phyloP scores from a whole-genome alignment of 35 echinoderm and acorn worm species.

The Anneissia japonica region DNA sequence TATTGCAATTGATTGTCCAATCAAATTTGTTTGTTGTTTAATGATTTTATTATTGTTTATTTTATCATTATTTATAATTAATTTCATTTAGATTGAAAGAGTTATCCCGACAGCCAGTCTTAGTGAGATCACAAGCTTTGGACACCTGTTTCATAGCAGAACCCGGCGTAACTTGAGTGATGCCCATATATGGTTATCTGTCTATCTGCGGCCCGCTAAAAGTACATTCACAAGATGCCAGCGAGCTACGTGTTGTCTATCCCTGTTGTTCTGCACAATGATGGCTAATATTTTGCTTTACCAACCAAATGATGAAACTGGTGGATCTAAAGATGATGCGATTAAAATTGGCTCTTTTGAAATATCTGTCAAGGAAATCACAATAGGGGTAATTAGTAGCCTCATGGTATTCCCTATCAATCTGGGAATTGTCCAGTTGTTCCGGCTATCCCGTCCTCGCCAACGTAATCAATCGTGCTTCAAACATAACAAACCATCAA shows the following conservation, averaged over 20 bases:
- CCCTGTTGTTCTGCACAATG: slow-evolving; percentile 76
- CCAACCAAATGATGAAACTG: slow-evolving; percentile 43
- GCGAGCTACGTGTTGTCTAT: slow-evolving; percentile 72
- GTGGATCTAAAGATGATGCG: slow-evolving; percentile 1
- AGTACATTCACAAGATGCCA: slow-evolving; percentile 81
- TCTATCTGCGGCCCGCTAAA: slow-evolving; percentile 63
- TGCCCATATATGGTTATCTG: slow-evolving; percentile 92
- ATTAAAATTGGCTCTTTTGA: slow-evolving; percentile 65
- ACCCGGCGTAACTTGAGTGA: slow-evolving; percentile 89
- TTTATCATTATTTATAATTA: too few relatives aligned
- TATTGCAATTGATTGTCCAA: too few relatives aligned
- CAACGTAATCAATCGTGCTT: neutral
- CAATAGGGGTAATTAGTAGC: slow-evolving; percentile 76
- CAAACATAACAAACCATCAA: neutral
- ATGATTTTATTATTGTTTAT: too few relatives aligned
- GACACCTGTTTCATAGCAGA: slow-evolving; percentile 85
- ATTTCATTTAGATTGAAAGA: slow-evolving; percentile 84
- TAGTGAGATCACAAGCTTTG: slow-evolving; percentile 87
- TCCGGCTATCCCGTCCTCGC: slow-evolving; percentile 53
- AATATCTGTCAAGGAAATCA: slow-evolving; percentile 68
- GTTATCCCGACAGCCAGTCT: slow-evolving; percentile 77
- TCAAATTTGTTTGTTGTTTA: too few relatives aligned
- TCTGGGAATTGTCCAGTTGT: slow-evolving; percentile 78
- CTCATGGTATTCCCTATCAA: slow-evolving; percentile 88
- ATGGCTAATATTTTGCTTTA: slow-evolving; percentile 97